Evolutionary conservation across 2,797 vertebrate species (phyloP).

Genomic region (Gorsachius magnificus): DNA sequence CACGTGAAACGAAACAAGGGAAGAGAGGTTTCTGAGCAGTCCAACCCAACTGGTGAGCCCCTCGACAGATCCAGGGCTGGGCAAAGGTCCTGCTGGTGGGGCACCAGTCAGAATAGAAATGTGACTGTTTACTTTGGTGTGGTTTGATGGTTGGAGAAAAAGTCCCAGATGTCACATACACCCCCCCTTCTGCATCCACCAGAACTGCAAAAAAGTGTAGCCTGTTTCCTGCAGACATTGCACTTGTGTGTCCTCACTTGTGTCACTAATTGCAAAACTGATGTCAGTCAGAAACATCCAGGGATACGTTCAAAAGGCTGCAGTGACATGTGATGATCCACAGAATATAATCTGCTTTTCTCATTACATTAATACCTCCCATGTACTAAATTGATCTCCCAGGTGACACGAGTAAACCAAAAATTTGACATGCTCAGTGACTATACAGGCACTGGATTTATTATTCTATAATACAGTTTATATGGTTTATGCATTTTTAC

Average conservation of each 20-base stretch:
- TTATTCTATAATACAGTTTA: background rate
- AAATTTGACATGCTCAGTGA: background rate
- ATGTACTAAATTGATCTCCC: background rate
- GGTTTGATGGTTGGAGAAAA: background rate
- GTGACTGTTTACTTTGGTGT: background rate
- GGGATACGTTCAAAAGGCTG: background rate
- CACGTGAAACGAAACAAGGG: slow-evolving; percentile 6
- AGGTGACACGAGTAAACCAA: background rate
- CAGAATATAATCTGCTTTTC: background rate
- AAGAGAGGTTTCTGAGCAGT: background rate
- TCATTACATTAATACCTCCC: background rate
- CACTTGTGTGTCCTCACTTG: background rate
- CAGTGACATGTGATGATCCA: background rate
- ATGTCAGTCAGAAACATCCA: background rate
- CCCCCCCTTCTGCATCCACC: background rate
- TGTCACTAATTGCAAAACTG: background rate
- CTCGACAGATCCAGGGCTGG: background rate
- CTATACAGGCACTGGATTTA: background rate
- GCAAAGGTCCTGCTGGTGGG: background rate
- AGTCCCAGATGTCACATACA: rapidly evolving
- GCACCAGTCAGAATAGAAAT: background rate
- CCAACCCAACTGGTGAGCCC: background rate
- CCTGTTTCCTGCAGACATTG: background rate
- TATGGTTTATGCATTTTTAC: background rate
- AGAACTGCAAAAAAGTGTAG: background rate